Percentiles rank a stretch among this genome's conserved stretches.
phyloP scores from a whole-genome alignment of 1,140 invertebrate genomes.

The Zaprionus ornatus region DNA sequence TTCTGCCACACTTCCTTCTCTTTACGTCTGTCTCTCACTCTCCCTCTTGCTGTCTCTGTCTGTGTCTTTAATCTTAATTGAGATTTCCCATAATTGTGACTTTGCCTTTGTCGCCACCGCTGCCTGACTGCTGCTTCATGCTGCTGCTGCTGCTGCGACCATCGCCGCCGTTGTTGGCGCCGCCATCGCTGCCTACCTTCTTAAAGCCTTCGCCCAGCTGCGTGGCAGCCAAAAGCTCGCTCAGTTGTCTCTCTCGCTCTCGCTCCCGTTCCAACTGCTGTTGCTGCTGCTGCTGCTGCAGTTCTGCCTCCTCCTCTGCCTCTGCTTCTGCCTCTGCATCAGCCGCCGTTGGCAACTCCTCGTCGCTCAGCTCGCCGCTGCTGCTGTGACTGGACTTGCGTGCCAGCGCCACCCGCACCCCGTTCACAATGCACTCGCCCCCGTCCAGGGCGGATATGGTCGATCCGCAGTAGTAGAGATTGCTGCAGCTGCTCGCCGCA shows the following conservation, averaged over 20 bases:
- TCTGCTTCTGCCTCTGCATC: constrained; percentile 14
- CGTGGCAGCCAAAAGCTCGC: constrained; percentile 66
- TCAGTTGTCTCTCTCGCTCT: constrained; percentile 50
- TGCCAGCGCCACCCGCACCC: constrained; percentile 83
- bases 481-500: constrained; percentile 87
- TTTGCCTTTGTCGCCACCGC: constrained; percentile 27
- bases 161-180: constrained; percentile 14
- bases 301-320: constrained; percentile 12
- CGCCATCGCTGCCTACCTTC: constrained; percentile 69
- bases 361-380: constrained; percentile 88
- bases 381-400: constrained; percentile 86
- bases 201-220: constrained; percentile 64
- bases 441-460: constrained; percentile 86
- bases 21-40: not conserved
- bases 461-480: constrained; percentile 85
- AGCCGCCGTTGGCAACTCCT: not conserved
- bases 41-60: not conserved
- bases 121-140: constrained; percentile 11
- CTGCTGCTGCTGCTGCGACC: constrained; percentile 14
- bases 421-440: constrained; percentile 84
- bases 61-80: constrained; percentile 56
- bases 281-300: constrained; percentile 6
- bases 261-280: constrained; percentile 20
- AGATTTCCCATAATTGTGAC: constrained; percentile 76
- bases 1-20: not conserved